These are phyloP conservation scores for Periplaneta americana DNA, from an alignment of 1,140 invertebrate species.

Conservation along the genomic window DNA sequence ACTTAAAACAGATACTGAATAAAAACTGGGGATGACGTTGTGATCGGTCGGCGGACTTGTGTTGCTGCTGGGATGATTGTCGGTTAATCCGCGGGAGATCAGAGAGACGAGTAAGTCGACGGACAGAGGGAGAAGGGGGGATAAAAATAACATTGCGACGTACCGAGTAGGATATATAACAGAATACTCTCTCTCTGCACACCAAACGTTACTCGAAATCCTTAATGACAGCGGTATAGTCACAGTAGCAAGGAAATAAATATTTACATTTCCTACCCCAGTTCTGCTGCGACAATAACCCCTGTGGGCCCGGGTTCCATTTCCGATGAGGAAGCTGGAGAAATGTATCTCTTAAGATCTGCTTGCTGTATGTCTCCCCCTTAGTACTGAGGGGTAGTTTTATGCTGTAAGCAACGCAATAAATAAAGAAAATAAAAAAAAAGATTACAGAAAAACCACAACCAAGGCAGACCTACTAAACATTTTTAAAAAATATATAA, in stretches of 20 bases:
- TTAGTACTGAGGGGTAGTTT: no score
- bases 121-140: not conserved
- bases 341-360: no score
- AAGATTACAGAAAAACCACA: no score
- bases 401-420: no score
- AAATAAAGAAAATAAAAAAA: no score
- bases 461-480: no score
- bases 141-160: not conserved
- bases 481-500: no score
- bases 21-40: not conserved
- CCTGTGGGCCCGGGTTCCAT: no score
- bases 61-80: not conserved
- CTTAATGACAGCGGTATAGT: not conserved
- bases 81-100: not conserved
- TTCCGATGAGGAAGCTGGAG: no score
- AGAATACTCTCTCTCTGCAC: not conserved
- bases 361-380: no score
- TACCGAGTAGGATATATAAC: not conserved
- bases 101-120: not conserved
- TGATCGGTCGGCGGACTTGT: not conserved
- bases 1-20: not conserved
- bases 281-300: no score
- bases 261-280: not conserved
- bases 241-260: not conserved
- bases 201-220: not conserved